Conservation (phyloP, 1,140 invertebrate genomes). For the Hylyphantes graminicola region DNA sequence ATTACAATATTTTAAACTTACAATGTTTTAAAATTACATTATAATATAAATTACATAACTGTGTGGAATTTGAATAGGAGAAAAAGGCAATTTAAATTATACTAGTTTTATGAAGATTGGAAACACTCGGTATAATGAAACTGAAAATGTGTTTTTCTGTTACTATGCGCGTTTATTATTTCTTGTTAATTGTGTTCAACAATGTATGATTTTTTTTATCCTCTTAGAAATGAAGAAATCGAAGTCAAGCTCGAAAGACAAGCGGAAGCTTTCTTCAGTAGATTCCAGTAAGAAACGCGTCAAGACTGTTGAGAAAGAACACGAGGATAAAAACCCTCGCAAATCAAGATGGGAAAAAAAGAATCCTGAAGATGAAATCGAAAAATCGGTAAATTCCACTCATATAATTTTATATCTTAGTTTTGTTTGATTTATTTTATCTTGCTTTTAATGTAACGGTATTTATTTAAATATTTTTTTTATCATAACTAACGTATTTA, state of each 20-base stretch:
- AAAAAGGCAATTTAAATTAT: too few relatives aligned
- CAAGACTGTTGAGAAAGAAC: background rate
- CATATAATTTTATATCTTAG: too few relatives aligned
- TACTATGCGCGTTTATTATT: too few relatives aligned
- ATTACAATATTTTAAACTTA: too few relatives aligned
- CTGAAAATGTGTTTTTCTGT: too few relatives aligned
- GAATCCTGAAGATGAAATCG: background rate
- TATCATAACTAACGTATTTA: background rate
- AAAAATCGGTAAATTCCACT: background rate
- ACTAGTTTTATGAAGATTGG: too few relatives aligned
- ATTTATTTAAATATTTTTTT: background rate
- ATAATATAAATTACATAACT: too few relatives aligned
- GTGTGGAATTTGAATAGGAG: too few relatives aligned
- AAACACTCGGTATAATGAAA: too few relatives aligned
- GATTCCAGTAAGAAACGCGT: background rate
- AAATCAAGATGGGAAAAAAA: constrained; percentile 6
- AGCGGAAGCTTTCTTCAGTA: background rate
- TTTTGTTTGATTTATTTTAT: background rate
- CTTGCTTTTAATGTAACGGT: background rate
- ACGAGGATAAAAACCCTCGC: constrained; percentile 1
- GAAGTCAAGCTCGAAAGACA: background rate
- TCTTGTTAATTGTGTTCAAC: too few relatives aligned
- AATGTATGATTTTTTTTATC: background rate
- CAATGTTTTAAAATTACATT: too few relatives aligned
- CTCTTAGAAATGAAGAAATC: constrained; percentile 24